Base-by-base conservation (phyloP, 2,113 vertebrate species). In the Cebus imitator region DNA sequence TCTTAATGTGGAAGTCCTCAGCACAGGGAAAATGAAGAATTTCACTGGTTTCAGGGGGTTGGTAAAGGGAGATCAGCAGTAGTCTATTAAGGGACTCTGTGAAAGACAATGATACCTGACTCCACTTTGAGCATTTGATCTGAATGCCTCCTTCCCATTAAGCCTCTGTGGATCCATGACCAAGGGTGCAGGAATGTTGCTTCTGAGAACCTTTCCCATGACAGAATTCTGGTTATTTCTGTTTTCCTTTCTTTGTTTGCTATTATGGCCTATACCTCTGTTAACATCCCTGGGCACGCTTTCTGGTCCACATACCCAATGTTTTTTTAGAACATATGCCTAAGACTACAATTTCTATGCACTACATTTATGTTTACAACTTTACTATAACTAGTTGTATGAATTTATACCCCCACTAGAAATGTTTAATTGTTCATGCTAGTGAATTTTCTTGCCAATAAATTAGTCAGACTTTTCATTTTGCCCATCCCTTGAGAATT, bases 101-200 rank as follows among this genome's bases (percentile, higher is more conserved):
- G 80, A 68, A 50, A 61, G 18, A 20, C 58, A 57, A 13, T 68
- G 40, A 35, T 5, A 13, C 17, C 21, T 35, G 35, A 7, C 37
- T 7, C 4, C 9, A 16, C 27, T 30, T 27, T n/a, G 66, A 76
- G 57, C 23, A 40, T 48, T 91, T n/a, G 14, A 64, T 73, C 6
- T 21, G 37, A 96, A 68, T 23, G 43, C 25, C 27, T 37, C 3
- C 30, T 58, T 58, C 45, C 30, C 2, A 50, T 8, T 2, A 40
- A 40, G 6, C 0, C 27, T 66, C 25, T 37, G 17, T 10, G 11
- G 1, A 23, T 43, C 32, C 23, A 20, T 8, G 6, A 37, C 45
- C 48, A 72, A 72, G 6, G 10, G 25, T 58, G 23, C 58, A 81
- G 32, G 43, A 9, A 27, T 68, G 58, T 30, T 91, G 30, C 50